A percentile compares a stretch with the other conserved stretches of the same genome.
Evolutionary conservation across 2,797 vertebrate genomes (phyloP).

Genomic region (Anguilla anguilla): DNA sequence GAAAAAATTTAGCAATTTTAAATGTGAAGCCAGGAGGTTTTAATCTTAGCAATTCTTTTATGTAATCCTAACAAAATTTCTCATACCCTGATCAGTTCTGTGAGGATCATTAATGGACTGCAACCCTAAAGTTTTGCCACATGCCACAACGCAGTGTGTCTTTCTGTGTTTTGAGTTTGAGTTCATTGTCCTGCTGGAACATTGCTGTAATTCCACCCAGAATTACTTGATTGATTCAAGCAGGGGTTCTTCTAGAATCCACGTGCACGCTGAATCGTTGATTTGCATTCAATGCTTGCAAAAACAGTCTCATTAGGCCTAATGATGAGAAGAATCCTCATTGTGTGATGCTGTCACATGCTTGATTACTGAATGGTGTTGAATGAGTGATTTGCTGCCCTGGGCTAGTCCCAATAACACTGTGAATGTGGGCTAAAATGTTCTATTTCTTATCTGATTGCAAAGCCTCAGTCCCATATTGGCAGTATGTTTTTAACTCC

Average conservation of each 20-base stretch:
- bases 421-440: neutral
- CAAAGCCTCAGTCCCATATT: neutral
- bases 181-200: neutral
- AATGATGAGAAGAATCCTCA: neutral
- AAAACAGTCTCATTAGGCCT: neutral
- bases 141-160: neutral
- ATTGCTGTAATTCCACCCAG: neutral
- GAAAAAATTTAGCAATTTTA: too few relatives aligned
- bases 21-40: too few relatives aligned
- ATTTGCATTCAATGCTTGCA: neutral
- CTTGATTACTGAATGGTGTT: neutral
- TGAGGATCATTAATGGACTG: too few relatives aligned
- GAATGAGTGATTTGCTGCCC: neutral
- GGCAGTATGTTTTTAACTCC: neutral
- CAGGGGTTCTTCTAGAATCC: neutral
- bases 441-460: neutral
- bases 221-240: neutral
- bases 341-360: neutral
- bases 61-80: too few relatives aligned
- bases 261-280: neutral
- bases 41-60: too few relatives aligned
- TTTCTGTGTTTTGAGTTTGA: neutral
- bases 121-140: too few relatives aligned
- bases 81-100: too few relatives aligned
- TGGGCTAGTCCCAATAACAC: neutral